phyloP scores from a whole-genome alignment of 1,140 invertebrate genomes.

The Leptonema lineaticorne region DNA sequence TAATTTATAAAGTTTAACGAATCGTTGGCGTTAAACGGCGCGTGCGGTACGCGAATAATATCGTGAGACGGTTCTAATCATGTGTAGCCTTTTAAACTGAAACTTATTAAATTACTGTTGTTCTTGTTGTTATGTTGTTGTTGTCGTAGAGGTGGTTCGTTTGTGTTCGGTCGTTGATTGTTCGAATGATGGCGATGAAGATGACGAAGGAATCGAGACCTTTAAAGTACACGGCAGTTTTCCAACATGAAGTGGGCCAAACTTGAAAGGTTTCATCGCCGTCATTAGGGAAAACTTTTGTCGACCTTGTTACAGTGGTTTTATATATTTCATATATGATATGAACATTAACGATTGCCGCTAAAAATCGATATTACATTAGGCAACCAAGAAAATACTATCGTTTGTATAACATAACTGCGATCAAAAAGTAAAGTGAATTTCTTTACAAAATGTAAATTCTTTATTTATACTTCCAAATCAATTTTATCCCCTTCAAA shows the following conservation, averaged over 20 bases:
- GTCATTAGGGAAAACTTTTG: constrained; percentile 10
- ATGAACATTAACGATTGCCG: too few species aligned
- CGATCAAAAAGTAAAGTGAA: too few species aligned
- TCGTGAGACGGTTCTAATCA: constrained; percentile 12
- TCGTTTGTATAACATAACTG: too few species aligned
- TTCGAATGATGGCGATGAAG: background rate
- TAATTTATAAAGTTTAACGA: background rate
- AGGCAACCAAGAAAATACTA: too few species aligned
- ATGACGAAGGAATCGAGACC: background rate
- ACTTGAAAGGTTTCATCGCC: constrained; percentile 2
- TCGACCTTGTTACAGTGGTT: constrained; percentile 5
- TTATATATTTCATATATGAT: too few species aligned
- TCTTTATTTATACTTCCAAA: too few species aligned
- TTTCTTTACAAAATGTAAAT: too few species aligned
- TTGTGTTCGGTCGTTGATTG: background rate
- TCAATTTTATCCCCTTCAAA: too few species aligned
- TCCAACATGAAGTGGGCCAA: constrained; percentile 15
- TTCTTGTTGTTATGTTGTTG: constrained; percentile 5
- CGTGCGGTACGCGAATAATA: background rate
- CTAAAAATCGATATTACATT: too few species aligned
- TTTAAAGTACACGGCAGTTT: background rate
- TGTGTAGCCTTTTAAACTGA: constrained; percentile 2
- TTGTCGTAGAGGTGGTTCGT: background rate
- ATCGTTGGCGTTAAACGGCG: background rate
- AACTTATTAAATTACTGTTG: constrained; percentile 20